These are phyloP conservation scores for Trachelus iudaicus DNA, from an alignment of 2,888 invertebrate species.

Conservation along the genomic window DNA sequence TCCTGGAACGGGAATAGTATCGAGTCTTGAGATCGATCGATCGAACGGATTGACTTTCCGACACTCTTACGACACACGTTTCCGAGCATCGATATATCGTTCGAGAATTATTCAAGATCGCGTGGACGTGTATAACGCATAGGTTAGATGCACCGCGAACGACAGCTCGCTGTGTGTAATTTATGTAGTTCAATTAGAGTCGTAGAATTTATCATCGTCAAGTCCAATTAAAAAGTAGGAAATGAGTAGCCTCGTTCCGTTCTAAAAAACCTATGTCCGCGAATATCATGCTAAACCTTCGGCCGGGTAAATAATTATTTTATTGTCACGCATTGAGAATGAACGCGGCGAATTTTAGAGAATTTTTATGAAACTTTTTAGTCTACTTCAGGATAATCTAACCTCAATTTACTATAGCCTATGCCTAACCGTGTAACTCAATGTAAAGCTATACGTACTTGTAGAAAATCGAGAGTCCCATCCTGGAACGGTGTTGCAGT, in stretches of 20 bases:
- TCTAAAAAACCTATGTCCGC: conserved; percentile 54
- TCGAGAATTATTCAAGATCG: neutral
- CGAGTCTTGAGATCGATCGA: neutral
- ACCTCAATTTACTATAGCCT: neutral
- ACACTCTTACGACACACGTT: neutral
- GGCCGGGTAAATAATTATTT: neutral
- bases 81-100: neutral
- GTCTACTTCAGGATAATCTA: neutral
- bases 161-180: neutral
- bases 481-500: neutral
- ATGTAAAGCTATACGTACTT: neutral
- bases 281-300: conserved; percentile 13
- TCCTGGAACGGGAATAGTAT: neutral
- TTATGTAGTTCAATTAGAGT: conserved; percentile 33
- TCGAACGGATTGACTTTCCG: neutral
- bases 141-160: neutral
- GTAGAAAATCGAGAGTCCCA: neutral
- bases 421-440: neutral
- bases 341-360: neutral
- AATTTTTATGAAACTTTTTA: neutral
- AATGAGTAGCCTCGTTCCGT: conserved; percentile 62
- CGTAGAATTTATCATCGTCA: conserved; percentile 51
- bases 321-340: neutral
- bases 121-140: neutral
- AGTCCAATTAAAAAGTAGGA: conserved; percentile 58